Conservation (phyloP, 2,888 invertebrate genomes). For the Miltochrista miniata region DNA sequence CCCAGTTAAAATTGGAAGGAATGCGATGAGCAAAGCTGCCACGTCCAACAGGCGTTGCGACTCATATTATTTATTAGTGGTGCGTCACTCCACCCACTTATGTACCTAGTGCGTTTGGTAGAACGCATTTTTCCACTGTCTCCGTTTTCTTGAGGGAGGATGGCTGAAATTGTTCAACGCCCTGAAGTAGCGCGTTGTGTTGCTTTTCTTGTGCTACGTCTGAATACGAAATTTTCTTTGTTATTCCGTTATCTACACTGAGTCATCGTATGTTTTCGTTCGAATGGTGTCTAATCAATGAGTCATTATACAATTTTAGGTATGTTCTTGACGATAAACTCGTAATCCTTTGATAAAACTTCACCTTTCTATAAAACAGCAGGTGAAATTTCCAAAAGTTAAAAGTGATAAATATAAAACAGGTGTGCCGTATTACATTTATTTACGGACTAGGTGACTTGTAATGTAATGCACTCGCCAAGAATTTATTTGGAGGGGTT, state of each 20-base stretch:
- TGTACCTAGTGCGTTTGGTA: conserved; percentile 93
- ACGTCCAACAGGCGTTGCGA: conserved; percentile 38
- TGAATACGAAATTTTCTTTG: conserved; percentile 55
- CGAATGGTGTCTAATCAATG: conserved; percentile 10
- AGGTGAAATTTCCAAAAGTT: no score
- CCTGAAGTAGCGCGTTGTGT: conserved; percentile 90
- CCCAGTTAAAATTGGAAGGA: conserved; percentile 36
- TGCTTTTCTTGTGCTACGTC: conserved; percentile 90
- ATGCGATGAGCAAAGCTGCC: conserved; percentile 43
- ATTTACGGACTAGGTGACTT: no score
- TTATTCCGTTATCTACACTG: conserved; percentile 20
- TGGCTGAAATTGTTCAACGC: conserved; percentile 90
- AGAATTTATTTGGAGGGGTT: conserved; percentile 1
- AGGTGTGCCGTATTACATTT: no score
- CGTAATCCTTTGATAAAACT: background rate
- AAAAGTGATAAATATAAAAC: no score
- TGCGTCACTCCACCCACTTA: conserved; percentile 42
- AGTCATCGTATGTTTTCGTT: conserved; percentile 13
- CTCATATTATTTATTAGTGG: conserved; percentile 37
- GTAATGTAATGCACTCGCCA: background rate
- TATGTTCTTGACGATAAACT: background rate
- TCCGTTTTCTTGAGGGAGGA: conserved; percentile 90
- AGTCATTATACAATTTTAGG: conserved; percentile 8
- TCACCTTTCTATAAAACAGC: background rate
- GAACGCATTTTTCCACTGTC: conserved; percentile 91